phyloP scores from a whole-genome alignment of 1,140 invertebrate genomes.

The Hypothenemus hampei region DNA sequence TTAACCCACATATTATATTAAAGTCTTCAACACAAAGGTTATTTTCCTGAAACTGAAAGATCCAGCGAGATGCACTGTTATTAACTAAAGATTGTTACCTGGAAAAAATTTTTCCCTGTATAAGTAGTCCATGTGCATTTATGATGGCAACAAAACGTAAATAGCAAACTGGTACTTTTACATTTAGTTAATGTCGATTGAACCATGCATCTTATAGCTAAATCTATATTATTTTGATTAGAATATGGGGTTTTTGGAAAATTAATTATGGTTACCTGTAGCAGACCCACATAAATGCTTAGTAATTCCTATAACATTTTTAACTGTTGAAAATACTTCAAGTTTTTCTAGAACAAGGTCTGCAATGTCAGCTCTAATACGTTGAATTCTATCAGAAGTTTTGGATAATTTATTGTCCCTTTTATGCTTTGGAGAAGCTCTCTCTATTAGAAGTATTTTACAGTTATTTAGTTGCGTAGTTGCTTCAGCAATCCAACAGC shows the following conservation, averaged over 20 bases:
- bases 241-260: background rate
- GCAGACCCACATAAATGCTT: slow-evolving; percentile 85
- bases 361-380: slow-evolving; percentile 68
- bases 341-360: slow-evolving; percentile 63
- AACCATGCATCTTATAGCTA: slow-evolving; percentile 63
- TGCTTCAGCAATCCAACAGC: slow-evolving; percentile 65
- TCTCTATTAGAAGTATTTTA: slow-evolving; percentile 68
- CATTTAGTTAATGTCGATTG: slow-evolving; percentile 39
- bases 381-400: slow-evolving; percentile 48
- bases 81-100: slow-evolving; percentile 38
- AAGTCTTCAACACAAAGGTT: slow-evolving; percentile 63
- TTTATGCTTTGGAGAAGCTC: slow-evolving; percentile 73
- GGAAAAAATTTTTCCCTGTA: slow-evolving; percentile 60
- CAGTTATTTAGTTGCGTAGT: slow-evolving; percentile 48
- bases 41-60: slow-evolving; percentile 45
- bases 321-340: slow-evolving; percentile 47
- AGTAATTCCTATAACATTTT: slow-evolving; percentile 63
- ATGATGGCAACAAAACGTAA: slow-evolving; percentile 88
- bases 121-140: slow-evolving; percentile 67
- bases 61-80: background rate
- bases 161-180: slow-evolving; percentile 56
- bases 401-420: slow-evolving; percentile 64
- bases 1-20: slow-evolving; percentile 68
- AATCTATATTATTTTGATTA: too few species aligned
- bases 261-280: slow-evolving; percentile 57